Conservation (phyloP, 1,140 invertebrate species). For the Globodera ellingtonae region DNA sequence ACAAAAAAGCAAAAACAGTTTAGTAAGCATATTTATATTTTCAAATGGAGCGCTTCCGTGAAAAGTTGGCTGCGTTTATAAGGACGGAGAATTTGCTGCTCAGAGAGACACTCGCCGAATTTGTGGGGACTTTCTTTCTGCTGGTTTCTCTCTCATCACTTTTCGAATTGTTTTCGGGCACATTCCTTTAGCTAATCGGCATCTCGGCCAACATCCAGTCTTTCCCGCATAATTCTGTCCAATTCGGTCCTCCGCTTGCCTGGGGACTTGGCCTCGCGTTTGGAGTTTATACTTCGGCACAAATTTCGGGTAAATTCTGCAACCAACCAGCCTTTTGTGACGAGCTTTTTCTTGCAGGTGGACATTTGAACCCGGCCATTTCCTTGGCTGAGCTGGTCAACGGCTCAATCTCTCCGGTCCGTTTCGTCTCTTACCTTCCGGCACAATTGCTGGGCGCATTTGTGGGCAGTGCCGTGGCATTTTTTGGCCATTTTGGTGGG, state of each 20-base stretch:
- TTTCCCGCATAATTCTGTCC: conserved; percentile 1
- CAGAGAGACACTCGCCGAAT: conserved; percentile 68
- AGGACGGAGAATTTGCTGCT: conserved; percentile 48
- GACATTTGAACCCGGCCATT: conserved; percentile 72
- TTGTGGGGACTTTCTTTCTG: conserved; percentile 69
- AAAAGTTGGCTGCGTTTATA: conserved; percentile 38
- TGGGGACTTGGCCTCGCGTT: conserved; percentile 54
- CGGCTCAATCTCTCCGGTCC: conserved; percentile 60
- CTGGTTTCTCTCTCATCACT: conserved; percentile 65
- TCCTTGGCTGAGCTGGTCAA: conserved; percentile 68
- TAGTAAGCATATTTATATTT: not conserved
- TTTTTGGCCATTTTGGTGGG: conserved; percentile 69
- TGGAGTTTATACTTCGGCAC: conserved; percentile 45
- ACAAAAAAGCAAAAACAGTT: too few relatives aligned
- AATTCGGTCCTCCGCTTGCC: conserved; percentile 40
- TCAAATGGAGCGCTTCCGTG: conserved; percentile 42
- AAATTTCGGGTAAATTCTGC: conserved; percentile 44
- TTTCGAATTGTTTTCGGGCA: conserved; percentile 10
- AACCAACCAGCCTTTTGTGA: not conserved
- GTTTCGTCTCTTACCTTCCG: conserved; percentile 68
- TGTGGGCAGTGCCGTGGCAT: conserved; percentile 68
- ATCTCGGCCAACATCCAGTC: conserved; percentile 60
- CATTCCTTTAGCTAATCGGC: conserved; percentile 53
- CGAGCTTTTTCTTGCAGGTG: conserved; percentile 65
- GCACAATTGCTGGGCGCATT: conserved; percentile 72